Evolutionary conservation across 1,140 invertebrate species (phyloP).

Genomic region (Camponotus floridanus): DNA sequence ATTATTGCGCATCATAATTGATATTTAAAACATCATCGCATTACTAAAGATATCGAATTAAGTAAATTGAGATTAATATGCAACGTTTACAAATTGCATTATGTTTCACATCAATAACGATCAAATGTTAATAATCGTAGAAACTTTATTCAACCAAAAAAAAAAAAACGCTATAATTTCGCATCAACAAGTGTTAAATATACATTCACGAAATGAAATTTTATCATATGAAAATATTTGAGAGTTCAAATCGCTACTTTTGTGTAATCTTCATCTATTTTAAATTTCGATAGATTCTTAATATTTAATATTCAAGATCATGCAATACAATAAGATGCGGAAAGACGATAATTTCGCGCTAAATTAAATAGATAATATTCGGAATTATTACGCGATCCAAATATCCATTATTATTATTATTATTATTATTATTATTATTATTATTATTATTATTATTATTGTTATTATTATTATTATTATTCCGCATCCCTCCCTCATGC

Average conservation of each 20-base stretch:
- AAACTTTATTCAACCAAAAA: not conserved
- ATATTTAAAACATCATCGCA: not conserved
- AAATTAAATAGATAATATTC: conserved; percentile 4
- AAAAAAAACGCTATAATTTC: not conserved
- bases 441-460: conserved; percentile 52
- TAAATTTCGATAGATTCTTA: not conserved
- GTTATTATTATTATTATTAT: conserved; percentile 50
- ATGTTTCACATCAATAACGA: not conserved
- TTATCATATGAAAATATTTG: not conserved
- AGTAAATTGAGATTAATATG: not conserved
- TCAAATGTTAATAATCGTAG: not conserved
- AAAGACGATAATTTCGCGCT: conserved; percentile 50
- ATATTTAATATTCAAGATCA: conserved; percentile 36
- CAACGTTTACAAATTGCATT: conserved; percentile 13
- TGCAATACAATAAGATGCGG: not conserved
- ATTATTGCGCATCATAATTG: not conserved
- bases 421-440: conserved; percentile 31
- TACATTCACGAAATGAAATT: conserved; percentile 11
- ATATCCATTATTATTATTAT: conserved; percentile 32
- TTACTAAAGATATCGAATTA: not conserved
- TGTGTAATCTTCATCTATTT: not conserved
- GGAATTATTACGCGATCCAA: conserved; percentile 17
- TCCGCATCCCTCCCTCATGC: not conserved
- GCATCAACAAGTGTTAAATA: not conserved
- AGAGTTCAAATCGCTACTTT: not conserved